Evolutionary conservation across 1,140 invertebrate genomes (phyloP), one percentile per base, ranked within the genome.

Genomic region (Panulirus ornatus): DNA sequence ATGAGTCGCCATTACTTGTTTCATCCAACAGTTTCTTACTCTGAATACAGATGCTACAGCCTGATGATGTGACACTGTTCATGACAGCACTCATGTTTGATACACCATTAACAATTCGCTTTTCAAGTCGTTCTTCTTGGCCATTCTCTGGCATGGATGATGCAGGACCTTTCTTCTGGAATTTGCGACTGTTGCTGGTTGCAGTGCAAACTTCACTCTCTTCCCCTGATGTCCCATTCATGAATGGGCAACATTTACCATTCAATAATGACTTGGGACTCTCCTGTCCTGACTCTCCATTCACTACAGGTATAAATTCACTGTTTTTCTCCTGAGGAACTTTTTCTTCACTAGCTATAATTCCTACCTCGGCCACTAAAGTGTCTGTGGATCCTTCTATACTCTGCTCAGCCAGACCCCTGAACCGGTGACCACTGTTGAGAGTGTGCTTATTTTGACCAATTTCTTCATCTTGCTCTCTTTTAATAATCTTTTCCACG

Each of bases 371-470:
- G 30, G 94, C 94, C 0, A 94, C 94, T 54, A 95, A 91, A 0
- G 94, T 95, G 88, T 95, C 94, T 11, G 94, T 95, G 36, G 94
- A 95, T 91, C 94, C 94, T 91, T 94, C 94, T 90, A 94, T 93
- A 22, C 92, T 91, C 40, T 93, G 88, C 38, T 90, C 88, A 3
- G 82, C 83, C 54, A 90, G 44, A 66, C 71, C 40, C 71, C 66
- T 78, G 38, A 85, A 70, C 75, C 75, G 51, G 19, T 30, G 70
- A 1, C 58, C 82, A 78, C 75, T 9, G 2, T 14, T 58, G 0
- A 71, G 44, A n/a, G 16, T 66, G 9, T 79, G 54, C 47, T 44
- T 44, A 63, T 30, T 79, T 1, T 14, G 19, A 27, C 11, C 27
- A 0, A 63, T 34, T n/a, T 79, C 54, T 22, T 14, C 36, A 5